Evolutionary conservation across 2,888 invertebrate genomes (phyloP), one percentile per base, ranked within the genome.

Genomic region (Apamea anceps): DNA sequence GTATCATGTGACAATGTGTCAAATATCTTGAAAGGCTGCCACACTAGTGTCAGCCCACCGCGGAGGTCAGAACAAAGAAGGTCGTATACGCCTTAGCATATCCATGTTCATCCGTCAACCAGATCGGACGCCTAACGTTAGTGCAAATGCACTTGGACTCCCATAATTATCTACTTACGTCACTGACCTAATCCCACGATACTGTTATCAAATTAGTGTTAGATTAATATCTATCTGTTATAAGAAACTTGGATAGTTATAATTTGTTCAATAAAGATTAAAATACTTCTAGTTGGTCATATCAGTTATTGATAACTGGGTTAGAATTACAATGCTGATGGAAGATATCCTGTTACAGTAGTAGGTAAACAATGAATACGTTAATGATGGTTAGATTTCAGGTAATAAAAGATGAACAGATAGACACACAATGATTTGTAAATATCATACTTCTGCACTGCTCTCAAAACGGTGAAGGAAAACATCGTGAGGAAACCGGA

Each of bases 261-360:
- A 48, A 70, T 18, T 72, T 73, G 66, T 74, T 66, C 71, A 71
- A 72, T 82, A 84, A 84, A 74, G 80, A 82, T 74, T 82, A 76
- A 21, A 28, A 45, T 75, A 65, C 66, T 63, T 32, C n/a, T 57
- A 79, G 73, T 60, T 65, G 68, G 4, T 66, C 12, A 28, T 70
- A 70, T 84, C 65, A 37, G 8, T 28, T 37, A 1, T 37, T 54
- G 83, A 81, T 73, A 79, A 51, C 51, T 45, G 15, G 42, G 32
- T 63, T 84, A 51, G 67, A 68, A 57, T 68, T 72, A 68, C 60
- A 66, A 76, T 65, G 18, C 28, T 57, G 48, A 48, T 77, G 6
- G 37, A 60, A 70, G 48, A 81, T 81, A 57, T 32, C 0, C 37
- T 51, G 32, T 25, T 63, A 60, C 18, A 32, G 21, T 75, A 65